Percentiles rank a stretch among this genome's conserved stretches.
phyloP scores from a whole-genome alignment of 2,797 vertebrate species.

The Urosaurus nigricauda region DNA sequence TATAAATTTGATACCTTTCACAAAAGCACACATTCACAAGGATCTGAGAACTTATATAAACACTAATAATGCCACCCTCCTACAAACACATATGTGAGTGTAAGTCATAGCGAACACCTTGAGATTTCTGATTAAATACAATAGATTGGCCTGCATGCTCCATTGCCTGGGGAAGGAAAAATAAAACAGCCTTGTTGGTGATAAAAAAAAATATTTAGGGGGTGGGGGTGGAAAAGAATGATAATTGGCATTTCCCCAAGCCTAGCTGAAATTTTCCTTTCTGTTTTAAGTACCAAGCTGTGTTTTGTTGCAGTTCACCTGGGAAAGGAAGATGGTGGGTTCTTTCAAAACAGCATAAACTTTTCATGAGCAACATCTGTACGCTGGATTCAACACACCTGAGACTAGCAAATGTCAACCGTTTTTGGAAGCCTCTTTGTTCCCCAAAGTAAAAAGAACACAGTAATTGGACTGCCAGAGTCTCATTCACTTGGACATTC shows the following conservation, averaged over 20 bases:
- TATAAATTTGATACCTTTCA: not conserved
- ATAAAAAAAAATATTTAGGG: not conserved
- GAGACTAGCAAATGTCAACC: slow-evolving; percentile 36
- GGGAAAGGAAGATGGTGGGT: slow-evolving; percentile 13
- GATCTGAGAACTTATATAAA: not conserved
- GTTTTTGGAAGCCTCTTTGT: slow-evolving; percentile 24
- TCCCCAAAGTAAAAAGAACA: slow-evolving; percentile 29
- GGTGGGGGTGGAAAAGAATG: not conserved
- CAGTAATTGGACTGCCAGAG: slow-evolving; percentile 24
- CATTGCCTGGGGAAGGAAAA: not conserved
- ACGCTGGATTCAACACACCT: slow-evolving; percentile 18
- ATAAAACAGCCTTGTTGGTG: not conserved
- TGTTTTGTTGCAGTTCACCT: slow-evolving; percentile 26
- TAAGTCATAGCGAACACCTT: not conserved
- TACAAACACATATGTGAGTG: not conserved
- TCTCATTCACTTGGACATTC: slow-evolving; percentile 17
- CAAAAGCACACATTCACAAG: not conserved
- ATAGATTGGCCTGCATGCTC: not conserved
- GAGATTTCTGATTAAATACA: not conserved
- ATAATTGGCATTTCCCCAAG: not conserved
- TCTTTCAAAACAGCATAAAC: slow-evolving; percentile 38
- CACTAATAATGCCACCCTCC: not conserved
- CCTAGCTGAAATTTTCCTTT: not conserved
- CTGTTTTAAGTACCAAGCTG: slow-evolving; percentile 15
- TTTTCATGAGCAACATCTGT: slow-evolving; percentile 49